These are phyloP conservation scores for Ptychadena robeensis DNA, from an alignment of 2,797 vertebrate genomes.

Conservation along the genomic window DNA sequence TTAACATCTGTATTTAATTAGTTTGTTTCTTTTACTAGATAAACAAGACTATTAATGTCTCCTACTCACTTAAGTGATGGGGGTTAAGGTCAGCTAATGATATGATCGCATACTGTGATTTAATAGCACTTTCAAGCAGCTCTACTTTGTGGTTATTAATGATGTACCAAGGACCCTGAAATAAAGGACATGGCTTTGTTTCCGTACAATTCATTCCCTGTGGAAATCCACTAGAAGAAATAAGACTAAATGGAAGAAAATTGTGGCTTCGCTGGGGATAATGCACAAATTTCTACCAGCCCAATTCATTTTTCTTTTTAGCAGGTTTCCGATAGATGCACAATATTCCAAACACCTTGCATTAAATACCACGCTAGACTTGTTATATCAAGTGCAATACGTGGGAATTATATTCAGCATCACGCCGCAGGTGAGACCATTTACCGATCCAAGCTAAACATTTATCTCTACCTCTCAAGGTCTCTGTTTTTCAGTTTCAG, in stretches of 20 bases:
- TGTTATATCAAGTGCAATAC: slow-evolving; percentile 18
- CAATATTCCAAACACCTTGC: slow-evolving; percentile 37
- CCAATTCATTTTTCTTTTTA: slow-evolving; percentile 52
- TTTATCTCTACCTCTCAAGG: slow-evolving; percentile 25
- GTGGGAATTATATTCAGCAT: slow-evolving; percentile 29
- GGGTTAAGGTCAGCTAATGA: slow-evolving; percentile 38
- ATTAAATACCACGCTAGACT: slow-evolving; percentile 38
- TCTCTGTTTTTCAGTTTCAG: slow-evolving; percentile 4
- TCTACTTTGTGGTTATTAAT: slow-evolving; percentile 39
- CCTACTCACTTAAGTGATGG: slow-evolving; percentile 20
- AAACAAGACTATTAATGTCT: slow-evolving; percentile 3
- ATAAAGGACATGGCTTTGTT: slow-evolving; percentile 35
- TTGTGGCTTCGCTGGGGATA: slow-evolving; percentile 25
- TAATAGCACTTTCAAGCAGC: slow-evolving; percentile 26
- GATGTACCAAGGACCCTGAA: slow-evolving; percentile 39
- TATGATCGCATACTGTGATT: slow-evolving; percentile 31
- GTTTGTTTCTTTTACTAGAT: background rate
- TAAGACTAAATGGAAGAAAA: slow-evolving; percentile 43
- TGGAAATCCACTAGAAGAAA: slow-evolving; percentile 32
- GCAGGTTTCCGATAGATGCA: slow-evolving; percentile 38
- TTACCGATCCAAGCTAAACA: slow-evolving; percentile 18
- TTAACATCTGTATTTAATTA: background rate
- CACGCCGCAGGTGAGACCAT: slow-evolving; percentile 11
- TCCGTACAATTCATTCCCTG: slow-evolving; percentile 12
- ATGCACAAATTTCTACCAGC: slow-evolving; percentile 22